Conservation (phyloP, 2,888 invertebrate species). For the Eilema griseolum region DNA sequence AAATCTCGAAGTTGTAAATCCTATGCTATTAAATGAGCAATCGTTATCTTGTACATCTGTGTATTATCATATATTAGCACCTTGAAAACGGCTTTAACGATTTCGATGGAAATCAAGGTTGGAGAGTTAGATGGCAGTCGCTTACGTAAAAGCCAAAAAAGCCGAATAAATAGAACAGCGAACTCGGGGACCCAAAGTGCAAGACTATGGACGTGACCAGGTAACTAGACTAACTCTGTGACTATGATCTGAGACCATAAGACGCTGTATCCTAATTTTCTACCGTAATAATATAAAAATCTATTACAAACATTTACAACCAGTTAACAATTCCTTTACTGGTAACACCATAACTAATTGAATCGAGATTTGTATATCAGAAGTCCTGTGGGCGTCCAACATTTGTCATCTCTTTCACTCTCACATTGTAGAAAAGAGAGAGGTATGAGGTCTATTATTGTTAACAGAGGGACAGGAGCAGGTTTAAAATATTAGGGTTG, state of each 20-base stretch:
- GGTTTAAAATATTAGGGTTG: constrained; percentile 52
- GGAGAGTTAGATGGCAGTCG: no score
- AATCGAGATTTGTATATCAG: constrained; percentile 72
- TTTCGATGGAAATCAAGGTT: no score
- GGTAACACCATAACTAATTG: constrained; percentile 69
- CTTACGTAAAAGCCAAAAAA: no score
- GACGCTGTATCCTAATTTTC: no score
- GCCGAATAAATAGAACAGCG: no score
- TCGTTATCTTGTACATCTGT: no score
- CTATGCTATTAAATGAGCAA: no score
- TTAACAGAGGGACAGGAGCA: constrained; percentile 53
- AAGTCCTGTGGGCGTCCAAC: constrained; percentile 70
- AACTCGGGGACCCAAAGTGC: no score
- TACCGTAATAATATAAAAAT: background rate
- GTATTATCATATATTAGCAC: no score
- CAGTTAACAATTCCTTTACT: constrained; percentile 47
- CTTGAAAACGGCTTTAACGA: no score
- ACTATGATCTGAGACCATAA: background rate
- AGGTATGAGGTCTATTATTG: constrained; percentile 53
- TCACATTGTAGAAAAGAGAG: constrained; percentile 52
- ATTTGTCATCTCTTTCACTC: constrained; percentile 56
- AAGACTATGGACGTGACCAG: no score
- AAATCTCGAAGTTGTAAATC: no score
- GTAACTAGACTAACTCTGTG: background rate
- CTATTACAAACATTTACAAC: constrained; percentile 21